Evolutionary conservation across 2,888 invertebrate species (phyloP), one percentile per base, ranked within the genome.

Genomic region (Cheilosia variabilis): DNA sequence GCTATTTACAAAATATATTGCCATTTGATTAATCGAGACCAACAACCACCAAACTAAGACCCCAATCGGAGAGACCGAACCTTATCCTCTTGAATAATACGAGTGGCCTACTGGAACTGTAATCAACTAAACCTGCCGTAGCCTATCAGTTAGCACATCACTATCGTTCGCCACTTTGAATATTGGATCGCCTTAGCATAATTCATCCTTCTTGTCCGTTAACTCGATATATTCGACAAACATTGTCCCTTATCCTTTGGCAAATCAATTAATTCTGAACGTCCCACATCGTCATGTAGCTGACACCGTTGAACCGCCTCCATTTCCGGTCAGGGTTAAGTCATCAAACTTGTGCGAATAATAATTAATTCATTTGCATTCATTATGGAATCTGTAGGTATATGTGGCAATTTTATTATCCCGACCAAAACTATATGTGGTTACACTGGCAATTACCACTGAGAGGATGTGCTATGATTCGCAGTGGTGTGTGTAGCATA

Each of bases 321-420:
- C 13, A 15, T 57, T 27, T 41, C 34, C 34, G 63, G 47, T 34
- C 53, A 52, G 37, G 62, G 55, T 75, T 68, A 34, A 75, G 80
- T 75, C 55, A 60, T 75, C 75, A 80, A 80, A 80, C 80, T 60
- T 41, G 63, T 80, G 58, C 31, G 68, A 62, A 75, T 80, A 80
- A 68, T 80, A 75, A 80, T 75, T 24, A 75, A 62, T 68, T 63
- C 55, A 75, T 80, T 80, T 80, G 50, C 75, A 80, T 75, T 68
- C 62, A 75, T 80, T 80, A 63, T 22, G 34, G 37, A 13, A 37
- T 37, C n/a, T n/a, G n/a, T n/a, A n/a, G n/a, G 4, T 37, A 37
- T 37, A 9, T 31, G 31, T 9, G 37, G 13, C 13, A 68, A 17
- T 10, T 15, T 68, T 45, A n/a, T 15, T 17, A n/a, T 17, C 45